phyloP scores from a whole-genome alignment of 2,888 invertebrate species.

The Tinea semifulvella region DNA sequence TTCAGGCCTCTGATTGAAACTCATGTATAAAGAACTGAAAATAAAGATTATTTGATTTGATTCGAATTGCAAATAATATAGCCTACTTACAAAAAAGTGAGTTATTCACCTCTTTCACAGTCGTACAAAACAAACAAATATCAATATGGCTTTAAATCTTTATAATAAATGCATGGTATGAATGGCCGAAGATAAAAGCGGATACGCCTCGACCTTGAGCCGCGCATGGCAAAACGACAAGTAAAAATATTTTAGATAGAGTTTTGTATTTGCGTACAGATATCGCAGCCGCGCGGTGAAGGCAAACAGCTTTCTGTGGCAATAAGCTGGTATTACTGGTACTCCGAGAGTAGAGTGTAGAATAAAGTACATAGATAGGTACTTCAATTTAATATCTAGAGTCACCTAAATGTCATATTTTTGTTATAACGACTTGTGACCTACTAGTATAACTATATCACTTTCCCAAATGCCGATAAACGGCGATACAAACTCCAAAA shows the following conservation, averaged over 20 bases:
- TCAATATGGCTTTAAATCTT: constrained; percentile 10
- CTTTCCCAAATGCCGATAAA: no score
- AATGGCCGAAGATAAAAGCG: constrained; percentile 19
- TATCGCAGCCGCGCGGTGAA: constrained; percentile 32
- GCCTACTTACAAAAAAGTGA: not conserved
- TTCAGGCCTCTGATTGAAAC: no score
- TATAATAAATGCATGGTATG: constrained; percentile 3
- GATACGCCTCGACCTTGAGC: constrained; percentile 40
- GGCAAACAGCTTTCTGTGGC: constrained; percentile 49
- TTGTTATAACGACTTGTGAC: no score
- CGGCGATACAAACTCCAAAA: no score
- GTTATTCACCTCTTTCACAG: not conserved
- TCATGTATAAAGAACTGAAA: no score
- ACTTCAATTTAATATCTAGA: no score
- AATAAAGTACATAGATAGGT: no score
- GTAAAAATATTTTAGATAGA: constrained; percentile 28
- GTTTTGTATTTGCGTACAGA: constrained; percentile 30
- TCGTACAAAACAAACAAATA: constrained; percentile 4
- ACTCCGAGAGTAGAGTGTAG: constrained; percentile 6
- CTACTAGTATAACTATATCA: no score
- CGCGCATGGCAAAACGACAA: constrained; percentile 30
- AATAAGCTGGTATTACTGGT: constrained; percentile 29
- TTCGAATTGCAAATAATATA: no score
- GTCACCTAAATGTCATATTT: no score
- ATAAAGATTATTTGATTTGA: no score